Evolutionary conservation across 2,113 vertebrate species (phyloP), one percentile per base, ranked within the genome.

Genomic region (Phycodurus eques): DNA sequence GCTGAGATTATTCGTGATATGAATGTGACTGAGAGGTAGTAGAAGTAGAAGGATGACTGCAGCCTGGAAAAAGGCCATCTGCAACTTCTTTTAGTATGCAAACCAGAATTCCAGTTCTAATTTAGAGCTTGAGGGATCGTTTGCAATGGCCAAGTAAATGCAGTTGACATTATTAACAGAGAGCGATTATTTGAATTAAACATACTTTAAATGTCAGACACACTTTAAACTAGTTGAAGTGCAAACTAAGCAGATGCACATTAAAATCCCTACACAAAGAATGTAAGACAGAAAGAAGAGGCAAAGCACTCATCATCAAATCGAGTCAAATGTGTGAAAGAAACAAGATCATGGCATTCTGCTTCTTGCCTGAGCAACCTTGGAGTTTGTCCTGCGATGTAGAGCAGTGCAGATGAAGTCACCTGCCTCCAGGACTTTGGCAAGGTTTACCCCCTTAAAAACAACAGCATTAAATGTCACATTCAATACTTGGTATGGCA

Each of bases 341-440:
- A 70, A 72, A 68, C n/a, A 31, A 44, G 12, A 35, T 80, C 71
- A 77, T 80, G 87, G 90, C 46, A 73, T 74, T 66, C 0, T 83
- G 83, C 88, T 88, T 72, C 81, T 92, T 74, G 95, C 96, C 79
- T 89, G 93, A 68, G 95, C 93, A 54, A 98, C 96, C 85, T 95
- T 99, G n/a, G 96, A 98, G 86, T 94, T 96, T 76, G 95, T 97
- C 75, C 91, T 91, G 87, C 95, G 94, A 71, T 91, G 87, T 79
- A 98, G 90, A 77, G 92, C 93, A 70, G 84, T 92, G 89, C 96
- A 98, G 84, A 98, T 98, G 87, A 96, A 99, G 77, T 97, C 92
- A 27, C 96, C 96, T 60, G 93, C 93, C 86, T 97, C 93, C 83
- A 96, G 93, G 53, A 99, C 93, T 77, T 93, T 92, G 75, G 86